Evolutionary conservation across 2,113 vertebrate species (phyloP).

Genomic region (Eulemur rufifrons): DNA sequence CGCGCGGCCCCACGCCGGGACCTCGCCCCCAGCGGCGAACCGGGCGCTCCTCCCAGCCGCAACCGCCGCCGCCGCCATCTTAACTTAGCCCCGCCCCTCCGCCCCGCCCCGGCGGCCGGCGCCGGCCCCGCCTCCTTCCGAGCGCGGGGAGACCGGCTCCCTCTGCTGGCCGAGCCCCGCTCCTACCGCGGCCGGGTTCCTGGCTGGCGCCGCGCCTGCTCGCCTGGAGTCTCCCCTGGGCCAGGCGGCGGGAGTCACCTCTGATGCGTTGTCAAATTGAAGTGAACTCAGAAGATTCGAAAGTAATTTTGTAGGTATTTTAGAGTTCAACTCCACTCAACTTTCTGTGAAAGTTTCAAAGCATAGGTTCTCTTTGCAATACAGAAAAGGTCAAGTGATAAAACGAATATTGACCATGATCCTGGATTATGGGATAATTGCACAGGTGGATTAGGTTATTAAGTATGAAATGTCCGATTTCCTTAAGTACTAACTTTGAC

Average conservation of each 20-base stretch:
- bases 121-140: conserved; percentile 3
- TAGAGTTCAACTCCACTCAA: too few species aligned
- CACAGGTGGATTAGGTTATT: too few species aligned
- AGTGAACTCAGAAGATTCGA: too few species aligned
- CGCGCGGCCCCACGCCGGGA: conserved; percentile 18
- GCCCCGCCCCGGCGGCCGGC: conserved; percentile 39
- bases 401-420: too few species aligned
- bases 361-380: too few species aligned
- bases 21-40: conserved; percentile 16
- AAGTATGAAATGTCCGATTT: too few species aligned
- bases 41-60: conserved; percentile 59
- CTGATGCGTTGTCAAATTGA: not conserved
- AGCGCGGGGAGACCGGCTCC: not conserved
- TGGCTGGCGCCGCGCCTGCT: not conserved
- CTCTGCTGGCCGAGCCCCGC: not conserved
- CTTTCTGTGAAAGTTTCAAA: too few species aligned
- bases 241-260: too few species aligned
- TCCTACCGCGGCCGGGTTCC: not conserved
- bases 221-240: not conserved
- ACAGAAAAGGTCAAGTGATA: too few species aligned
- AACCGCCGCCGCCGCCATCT: not conserved
- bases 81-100: conserved; percentile 81
- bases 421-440: too few species aligned
- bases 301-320: too few species aligned
- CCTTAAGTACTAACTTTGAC: too few species aligned